phyloP scores from a whole-genome alignment of 2,888 invertebrate genomes.

The Nysson spinosus region DNA sequence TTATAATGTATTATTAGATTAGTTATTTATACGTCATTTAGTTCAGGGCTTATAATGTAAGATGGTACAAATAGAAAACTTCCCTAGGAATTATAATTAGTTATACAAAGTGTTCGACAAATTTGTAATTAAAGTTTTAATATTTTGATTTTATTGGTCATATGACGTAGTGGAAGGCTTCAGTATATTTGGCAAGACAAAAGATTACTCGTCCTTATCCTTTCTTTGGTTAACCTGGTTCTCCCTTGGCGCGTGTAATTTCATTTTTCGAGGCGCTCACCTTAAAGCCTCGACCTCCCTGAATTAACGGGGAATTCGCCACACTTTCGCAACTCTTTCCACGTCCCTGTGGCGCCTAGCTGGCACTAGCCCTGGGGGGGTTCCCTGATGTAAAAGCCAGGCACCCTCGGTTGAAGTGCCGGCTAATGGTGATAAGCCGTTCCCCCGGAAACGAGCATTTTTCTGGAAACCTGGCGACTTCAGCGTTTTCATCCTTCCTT shows the following conservation, averaged over 20 bases:
- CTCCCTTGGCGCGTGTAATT: neutral
- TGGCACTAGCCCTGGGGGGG: neutral
- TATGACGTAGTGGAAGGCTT: no score
- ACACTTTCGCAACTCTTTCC: conserved; percentile 21
- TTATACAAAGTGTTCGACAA: no score
- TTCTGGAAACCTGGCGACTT: conserved; percentile 42
- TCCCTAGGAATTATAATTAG: no score
- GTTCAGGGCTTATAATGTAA: no score
- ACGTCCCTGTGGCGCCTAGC: neutral
- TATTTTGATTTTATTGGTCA: no score
- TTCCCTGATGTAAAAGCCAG: conserved; percentile 37
- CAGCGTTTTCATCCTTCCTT: conserved; percentile 46
- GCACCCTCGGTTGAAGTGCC: conserved; percentile 47
- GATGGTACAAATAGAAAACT: no score
- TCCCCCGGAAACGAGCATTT: conserved; percentile 53
- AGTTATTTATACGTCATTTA: no score
- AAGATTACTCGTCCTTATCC: no score
- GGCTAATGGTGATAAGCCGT: conserved; percentile 59
- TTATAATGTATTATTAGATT: no score
- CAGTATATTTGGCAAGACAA: no score
- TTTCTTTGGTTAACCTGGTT: no score
- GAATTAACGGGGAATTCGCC: conserved; percentile 35
- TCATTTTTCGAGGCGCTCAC: neutral
- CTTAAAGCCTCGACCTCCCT: conserved; percentile 13
- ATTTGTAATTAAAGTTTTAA: no score